Evolutionary conservation across 1,140 invertebrate species (phyloP).

Genomic region (Ceratosolen fusciceps): DNA sequence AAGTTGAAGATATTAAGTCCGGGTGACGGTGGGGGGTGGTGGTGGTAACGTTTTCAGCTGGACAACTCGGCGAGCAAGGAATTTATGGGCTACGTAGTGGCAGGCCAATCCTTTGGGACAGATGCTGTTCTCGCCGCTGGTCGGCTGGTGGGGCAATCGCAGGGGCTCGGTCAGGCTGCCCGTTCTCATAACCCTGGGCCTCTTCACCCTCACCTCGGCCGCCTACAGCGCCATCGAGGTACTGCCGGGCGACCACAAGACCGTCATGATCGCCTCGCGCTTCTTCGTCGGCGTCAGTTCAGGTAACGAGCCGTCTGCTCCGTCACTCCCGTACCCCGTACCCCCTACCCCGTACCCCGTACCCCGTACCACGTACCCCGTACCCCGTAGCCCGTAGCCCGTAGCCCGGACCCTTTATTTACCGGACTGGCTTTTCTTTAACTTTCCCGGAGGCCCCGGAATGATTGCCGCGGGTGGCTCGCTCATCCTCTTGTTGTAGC

Average conservation of each 20-base stretch:
- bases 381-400: too few relatives aligned
- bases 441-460: background rate
- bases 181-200: conserved; percentile 78
- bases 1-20: conserved; percentile 35
- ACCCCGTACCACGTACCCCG: too few relatives aligned
- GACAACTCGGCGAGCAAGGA: conserved; percentile 83
- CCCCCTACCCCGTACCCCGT: too few relatives aligned
- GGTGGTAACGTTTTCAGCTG: conserved; percentile 73
- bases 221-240: conserved; percentile 86
- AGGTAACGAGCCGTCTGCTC: conserved; percentile 70
- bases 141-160: conserved; percentile 89
- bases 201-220: conserved; percentile 84
- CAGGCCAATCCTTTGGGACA: conserved; percentile 90
- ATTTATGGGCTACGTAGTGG: conserved; percentile 88
- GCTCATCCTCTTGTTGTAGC: too few relatives aligned
- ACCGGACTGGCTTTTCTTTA: background rate
- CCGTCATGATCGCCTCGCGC: conserved; percentile 82
- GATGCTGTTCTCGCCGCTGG: conserved; percentile 88
- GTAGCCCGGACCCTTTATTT: too few relatives aligned
- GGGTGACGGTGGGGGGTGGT: too few relatives aligned
- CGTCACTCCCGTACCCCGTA: background rate
- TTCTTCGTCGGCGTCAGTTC: conserved; percentile 90
- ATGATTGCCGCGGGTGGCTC: too few relatives aligned
- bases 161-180: conserved; percentile 80
- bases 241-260: conserved; percentile 69